These are phyloP conservation scores for Heliothis peltigera DNA, from an alignment of 2,888 invertebrate genomes.

Conservation along the genomic window DNA sequence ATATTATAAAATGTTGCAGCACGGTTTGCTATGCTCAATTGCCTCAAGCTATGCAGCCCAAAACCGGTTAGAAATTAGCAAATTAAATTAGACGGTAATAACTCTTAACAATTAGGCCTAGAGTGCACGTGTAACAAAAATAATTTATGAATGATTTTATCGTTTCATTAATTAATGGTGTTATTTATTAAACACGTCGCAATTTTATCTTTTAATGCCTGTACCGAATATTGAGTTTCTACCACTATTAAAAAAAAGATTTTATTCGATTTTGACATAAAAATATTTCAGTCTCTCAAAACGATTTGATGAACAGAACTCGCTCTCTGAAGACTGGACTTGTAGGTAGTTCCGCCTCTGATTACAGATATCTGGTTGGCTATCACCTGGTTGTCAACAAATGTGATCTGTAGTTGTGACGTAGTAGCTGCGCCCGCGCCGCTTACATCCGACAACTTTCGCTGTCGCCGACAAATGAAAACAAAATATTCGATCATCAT, in stretches of 20 bases:
- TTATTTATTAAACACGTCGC: too few relatives aligned
- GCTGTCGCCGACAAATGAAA: constrained; percentile 57
- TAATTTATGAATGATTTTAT: too few relatives aligned
- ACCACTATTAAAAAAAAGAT: too few relatives aligned
- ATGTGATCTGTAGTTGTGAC: constrained; percentile 49
- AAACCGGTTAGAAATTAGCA: constrained; percentile 51
- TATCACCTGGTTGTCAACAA: constrained; percentile 17
- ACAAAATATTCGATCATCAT: constrained; percentile 48
- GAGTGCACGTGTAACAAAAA: constrained; percentile 33
- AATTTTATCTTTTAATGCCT: too few relatives aligned
- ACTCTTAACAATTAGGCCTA: constrained; percentile 24
- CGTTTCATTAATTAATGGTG: too few relatives aligned
- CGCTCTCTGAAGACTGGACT: too few relatives aligned
- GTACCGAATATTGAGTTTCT: too few relatives aligned
- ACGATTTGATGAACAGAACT: too few relatives aligned
- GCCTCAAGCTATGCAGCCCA: constrained; percentile 6
- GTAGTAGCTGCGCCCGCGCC: constrained; percentile 32
- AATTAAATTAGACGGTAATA: constrained; percentile 45
- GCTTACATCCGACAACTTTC: constrained; percentile 59
- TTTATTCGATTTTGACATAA: too few relatives aligned
- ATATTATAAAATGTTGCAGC: neutral
- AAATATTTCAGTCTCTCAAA: too few relatives aligned
- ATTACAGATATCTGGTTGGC: neutral
- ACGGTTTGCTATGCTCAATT: constrained; percentile 18
- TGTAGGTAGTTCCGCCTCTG: neutral